A percentile compares a stretch with the other conserved stretches of the same genome.
These are phyloP conservation scores for Drosophila fulvimacula DNA, from an alignment of 2,888 invertebrate genomes.

Conservation along the genomic window DNA sequence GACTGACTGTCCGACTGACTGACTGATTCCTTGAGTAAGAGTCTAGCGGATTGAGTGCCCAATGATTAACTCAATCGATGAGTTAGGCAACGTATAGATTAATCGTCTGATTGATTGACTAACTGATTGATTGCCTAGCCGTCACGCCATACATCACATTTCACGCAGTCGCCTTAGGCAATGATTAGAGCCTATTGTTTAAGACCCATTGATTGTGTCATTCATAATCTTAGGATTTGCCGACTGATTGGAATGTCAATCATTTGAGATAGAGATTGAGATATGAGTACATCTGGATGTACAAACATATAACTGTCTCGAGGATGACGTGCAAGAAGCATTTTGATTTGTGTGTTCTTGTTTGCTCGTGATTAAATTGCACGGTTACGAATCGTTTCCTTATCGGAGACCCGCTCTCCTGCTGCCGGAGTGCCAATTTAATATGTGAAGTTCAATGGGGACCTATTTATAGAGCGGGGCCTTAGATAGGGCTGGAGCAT, in stretches of 20 bases:
- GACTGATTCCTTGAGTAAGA: background rate
- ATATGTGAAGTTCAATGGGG: slow-evolving; percentile 40
- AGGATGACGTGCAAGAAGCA: slow-evolving; percentile 1
- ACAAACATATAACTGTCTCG: background rate
- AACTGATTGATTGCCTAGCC: background rate
- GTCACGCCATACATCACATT: background rate
- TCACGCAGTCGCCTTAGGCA: background rate
- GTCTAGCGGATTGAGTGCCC: background rate
- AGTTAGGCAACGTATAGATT: no score
- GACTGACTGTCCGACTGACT: background rate
- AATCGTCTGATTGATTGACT: background rate
- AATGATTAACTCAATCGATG: background rate
- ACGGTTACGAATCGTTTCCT: slow-evolving; percentile 33
- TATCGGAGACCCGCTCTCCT: slow-evolving; percentile 38
- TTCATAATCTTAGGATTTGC: background rate
- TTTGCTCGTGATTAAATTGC: slow-evolving; percentile 57
- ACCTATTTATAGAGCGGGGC: slow-evolving; percentile 53
- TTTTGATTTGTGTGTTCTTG: background rate
- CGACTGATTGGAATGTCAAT: background rate
- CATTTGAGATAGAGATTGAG: background rate
- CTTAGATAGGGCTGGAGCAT: slow-evolving; percentile 40
- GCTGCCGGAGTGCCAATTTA: slow-evolving; percentile 44
- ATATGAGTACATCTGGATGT: slow-evolving; percentile 9
- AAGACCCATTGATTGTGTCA: background rate
- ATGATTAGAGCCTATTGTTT: background rate